Conservation (phyloP, 2,113 vertebrate genomes). For the Quiscalus mexicanus region DNA sequence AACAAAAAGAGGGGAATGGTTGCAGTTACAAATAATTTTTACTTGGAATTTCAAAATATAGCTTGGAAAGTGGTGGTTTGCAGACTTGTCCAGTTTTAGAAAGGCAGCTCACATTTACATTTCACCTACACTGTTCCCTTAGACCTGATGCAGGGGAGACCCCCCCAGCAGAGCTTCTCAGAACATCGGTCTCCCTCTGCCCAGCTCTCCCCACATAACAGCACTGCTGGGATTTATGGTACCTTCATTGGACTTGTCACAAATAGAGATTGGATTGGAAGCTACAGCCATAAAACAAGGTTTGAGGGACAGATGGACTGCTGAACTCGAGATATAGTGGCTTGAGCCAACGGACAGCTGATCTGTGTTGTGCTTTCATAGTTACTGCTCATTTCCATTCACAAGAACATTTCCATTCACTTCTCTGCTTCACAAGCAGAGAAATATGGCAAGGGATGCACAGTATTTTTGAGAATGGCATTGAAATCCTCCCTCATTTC, state of each 20-base stretch:
- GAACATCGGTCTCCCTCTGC: background rate
- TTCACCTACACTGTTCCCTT: background rate
- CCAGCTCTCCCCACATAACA: background rate
- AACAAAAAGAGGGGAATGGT: background rate
- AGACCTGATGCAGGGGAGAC: background rate
- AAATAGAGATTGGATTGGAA: constrained; percentile 43
- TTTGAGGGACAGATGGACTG: constrained; percentile 33
- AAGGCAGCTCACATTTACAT: background rate
- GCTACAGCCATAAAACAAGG: constrained; percentile 35
- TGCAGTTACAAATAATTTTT: background rate
- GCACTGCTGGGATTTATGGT: constrained; percentile 2
- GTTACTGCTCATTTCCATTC: constrained; percentile 34
- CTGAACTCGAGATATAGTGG: constrained; percentile 21
- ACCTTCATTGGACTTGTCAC: background rate
- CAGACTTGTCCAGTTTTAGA: background rate
- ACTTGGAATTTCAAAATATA: background rate
- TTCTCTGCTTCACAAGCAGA: background rate
- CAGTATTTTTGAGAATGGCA: background rate
- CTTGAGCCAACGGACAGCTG: constrained; percentile 5
- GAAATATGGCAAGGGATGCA: background rate
- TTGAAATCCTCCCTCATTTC: background rate
- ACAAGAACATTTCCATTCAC: constrained; percentile 23
- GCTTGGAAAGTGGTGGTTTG: background rate
- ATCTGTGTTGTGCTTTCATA: background rate
- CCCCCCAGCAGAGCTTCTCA: background rate